Conservation (phyloP, 2,113 vertebrate genomes). For the Dipodomys stephensi region DNA sequence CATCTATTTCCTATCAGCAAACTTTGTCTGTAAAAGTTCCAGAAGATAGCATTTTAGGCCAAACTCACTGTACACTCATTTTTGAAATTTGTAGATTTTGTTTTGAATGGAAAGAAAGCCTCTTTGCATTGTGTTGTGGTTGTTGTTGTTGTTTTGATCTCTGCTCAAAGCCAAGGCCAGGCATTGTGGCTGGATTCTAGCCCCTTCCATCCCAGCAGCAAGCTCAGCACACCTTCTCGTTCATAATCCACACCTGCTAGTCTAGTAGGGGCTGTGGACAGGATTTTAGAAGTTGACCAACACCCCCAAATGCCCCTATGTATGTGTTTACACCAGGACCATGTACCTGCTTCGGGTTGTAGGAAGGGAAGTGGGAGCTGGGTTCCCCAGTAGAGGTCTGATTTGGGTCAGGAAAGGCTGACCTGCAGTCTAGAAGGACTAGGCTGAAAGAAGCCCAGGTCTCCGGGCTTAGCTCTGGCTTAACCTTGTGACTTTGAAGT, state of each 20-base stretch:
- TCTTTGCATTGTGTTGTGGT: not conserved
- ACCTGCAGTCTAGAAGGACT: too few species aligned
- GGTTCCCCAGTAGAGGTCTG: not conserved
- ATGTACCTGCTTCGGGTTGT: fast-evolving
- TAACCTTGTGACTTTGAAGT: not conserved
- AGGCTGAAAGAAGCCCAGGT: not conserved
- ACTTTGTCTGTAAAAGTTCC: not conserved
- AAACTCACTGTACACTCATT: not conserved
- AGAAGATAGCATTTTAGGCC: not conserved
- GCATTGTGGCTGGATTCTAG: not conserved
- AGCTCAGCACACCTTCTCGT: fast-evolving
- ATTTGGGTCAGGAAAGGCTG: not conserved
- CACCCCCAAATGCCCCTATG: not conserved
- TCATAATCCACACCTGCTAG: not conserved
- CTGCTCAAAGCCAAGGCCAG: not conserved
- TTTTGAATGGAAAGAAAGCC: not conserved
- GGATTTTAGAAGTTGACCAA: not conserved
- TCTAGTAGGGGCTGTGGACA: not conserved
- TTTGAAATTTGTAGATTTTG: not conserved
- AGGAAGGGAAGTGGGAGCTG: not conserved
- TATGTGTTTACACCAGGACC: not conserved
- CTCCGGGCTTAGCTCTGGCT: too few species aligned
- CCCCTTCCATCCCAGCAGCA: not conserved
- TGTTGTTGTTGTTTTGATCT: not conserved
- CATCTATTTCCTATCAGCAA: not conserved